A percentile compares a stretch with the other conserved stretches of the same genome.
These are phyloP conservation scores for Oncorhynchus clarkii DNA, from an alignment of 2,113 vertebrate species.

Conservation along the genomic window DNA sequence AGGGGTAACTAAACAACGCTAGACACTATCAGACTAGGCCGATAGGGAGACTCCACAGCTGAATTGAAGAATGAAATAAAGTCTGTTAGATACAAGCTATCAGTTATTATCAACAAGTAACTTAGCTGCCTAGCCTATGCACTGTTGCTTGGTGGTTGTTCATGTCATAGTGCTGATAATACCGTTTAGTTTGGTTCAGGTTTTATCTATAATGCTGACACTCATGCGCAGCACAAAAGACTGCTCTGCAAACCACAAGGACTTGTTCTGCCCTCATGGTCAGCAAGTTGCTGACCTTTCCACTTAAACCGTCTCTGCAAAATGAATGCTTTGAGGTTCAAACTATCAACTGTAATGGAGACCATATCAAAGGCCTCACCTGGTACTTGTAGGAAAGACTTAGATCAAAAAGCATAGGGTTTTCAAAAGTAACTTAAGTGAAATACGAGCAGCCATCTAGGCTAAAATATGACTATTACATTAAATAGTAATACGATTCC, in stretches of 20 bases:
- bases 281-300: slow-evolving; percentile 21
- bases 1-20: too few species aligned
- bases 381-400: slow-evolving; percentile 2
- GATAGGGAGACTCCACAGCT: too few species aligned
- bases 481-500: slow-evolving; percentile 19
- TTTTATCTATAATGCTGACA: not conserved
- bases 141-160: not conserved
- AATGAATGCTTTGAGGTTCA: not conserved
- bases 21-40: too few species aligned
- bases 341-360: not conserved
- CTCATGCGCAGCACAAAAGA: slow-evolving; percentile 8
- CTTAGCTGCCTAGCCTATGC: not conserved
- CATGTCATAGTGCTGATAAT: slow-evolving; percentile 13
- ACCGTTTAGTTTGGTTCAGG: not conserved
- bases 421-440: slow-evolving; percentile 47
- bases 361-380: too few species aligned
- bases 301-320: not conserved
- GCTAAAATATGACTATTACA: slow-evolving; percentile 42
- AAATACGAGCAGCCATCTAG: slow-evolving; percentile 50
- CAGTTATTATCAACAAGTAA: slow-evolving; percentile 27
- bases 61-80: not conserved
- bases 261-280: not conserved
- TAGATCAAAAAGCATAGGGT: slow-evolving; percentile 55
- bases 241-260: not conserved
- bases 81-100: not conserved